Conservation (phyloP, 2,888 invertebrate genomes). For the Stictocephala bisonia region DNA sequence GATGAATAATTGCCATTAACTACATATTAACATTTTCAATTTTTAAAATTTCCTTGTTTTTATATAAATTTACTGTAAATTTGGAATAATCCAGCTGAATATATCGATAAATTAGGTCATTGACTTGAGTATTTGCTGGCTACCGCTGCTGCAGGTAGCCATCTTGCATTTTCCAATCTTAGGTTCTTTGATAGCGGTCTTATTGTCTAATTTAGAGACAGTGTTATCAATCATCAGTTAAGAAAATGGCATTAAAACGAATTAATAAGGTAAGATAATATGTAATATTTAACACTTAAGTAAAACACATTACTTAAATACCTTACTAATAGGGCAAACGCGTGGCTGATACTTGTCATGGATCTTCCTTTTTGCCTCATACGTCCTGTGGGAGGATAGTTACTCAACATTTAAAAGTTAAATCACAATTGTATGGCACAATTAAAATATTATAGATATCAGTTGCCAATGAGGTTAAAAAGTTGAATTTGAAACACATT, state of each 20-base stretch:
- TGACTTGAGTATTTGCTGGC: constrained; percentile 50
- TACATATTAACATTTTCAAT: too few relatives aligned
- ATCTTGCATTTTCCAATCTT: constrained; percentile 89
- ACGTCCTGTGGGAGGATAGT: background rate
- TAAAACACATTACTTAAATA: background rate
- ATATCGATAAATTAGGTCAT: constrained; percentile 38
- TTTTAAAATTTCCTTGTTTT: too few relatives aligned
- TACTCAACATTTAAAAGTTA: too few relatives aligned
- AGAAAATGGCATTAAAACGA: constrained; percentile 93
- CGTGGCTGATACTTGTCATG: constrained; percentile 15
- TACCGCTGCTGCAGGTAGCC: constrained; percentile 65
- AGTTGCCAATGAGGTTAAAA: too few relatives aligned
- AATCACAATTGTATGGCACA: too few relatives aligned
- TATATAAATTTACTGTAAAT: too few relatives aligned
- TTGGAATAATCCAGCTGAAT: constrained; percentile 14
- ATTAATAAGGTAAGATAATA: constrained; percentile 90
- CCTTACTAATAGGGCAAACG: background rate
- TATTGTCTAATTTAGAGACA: constrained; percentile 84
- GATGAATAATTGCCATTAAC: too few relatives aligned
- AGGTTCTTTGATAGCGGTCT: constrained; percentile 86
- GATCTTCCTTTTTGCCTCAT: constrained; percentile 24
- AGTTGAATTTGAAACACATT: too few relatives aligned
- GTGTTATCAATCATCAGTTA: constrained; percentile 63
- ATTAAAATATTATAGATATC: too few relatives aligned
- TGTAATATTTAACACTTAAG: constrained; percentile 41